phyloP scores from a whole-genome alignment of 2,113 vertebrate species.

The Dunckerocampus dactyliophorus region DNA sequence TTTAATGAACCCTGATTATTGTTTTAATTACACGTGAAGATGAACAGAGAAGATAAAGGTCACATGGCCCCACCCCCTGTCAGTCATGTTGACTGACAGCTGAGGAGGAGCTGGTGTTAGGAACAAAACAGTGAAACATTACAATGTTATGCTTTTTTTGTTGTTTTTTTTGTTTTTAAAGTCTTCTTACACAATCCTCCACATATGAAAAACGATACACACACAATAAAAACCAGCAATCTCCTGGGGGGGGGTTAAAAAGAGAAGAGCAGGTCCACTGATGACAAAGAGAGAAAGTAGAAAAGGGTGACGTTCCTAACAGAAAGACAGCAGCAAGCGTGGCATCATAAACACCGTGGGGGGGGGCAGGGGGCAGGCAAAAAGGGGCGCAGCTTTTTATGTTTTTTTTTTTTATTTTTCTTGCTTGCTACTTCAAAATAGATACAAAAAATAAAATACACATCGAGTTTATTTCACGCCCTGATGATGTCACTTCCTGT shows the following conservation, averaged over 20 bases:
- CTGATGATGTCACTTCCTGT: conserved; percentile 53
- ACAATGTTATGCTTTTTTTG: conserved; percentile 51
- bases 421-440: conserved; percentile 1
- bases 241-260: conserved; percentile 27
- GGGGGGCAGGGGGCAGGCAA: too few relatives aligned
- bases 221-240: conserved; percentile 48
- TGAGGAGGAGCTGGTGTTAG: conserved; percentile 25
- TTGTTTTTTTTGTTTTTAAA: too few relatives aligned
- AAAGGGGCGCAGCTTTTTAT: not conserved
- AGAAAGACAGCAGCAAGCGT: too few relatives aligned
- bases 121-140: conserved; percentile 64
- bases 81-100: conserved; percentile 40
- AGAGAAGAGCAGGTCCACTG: conserved; percentile 18
- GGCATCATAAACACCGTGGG: too few relatives aligned
- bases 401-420: not conserved
- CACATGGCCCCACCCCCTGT: conserved; percentile 47
- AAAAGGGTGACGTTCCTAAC: too few relatives aligned
- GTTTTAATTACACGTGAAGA: conserved; percentile 76
- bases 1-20: conserved; percentile 82
- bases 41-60: conserved; percentile 66
- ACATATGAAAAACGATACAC: conserved; percentile 60
- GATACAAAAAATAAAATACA: not conserved
- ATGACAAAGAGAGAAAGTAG: conserved; percentile 47
- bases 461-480: not conserved
- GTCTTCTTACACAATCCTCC: conserved; percentile 57